These are phyloP conservation scores for Cyclina sinensis DNA, from an alignment of 1,140 invertebrate species.

Conservation along the genomic window DNA sequence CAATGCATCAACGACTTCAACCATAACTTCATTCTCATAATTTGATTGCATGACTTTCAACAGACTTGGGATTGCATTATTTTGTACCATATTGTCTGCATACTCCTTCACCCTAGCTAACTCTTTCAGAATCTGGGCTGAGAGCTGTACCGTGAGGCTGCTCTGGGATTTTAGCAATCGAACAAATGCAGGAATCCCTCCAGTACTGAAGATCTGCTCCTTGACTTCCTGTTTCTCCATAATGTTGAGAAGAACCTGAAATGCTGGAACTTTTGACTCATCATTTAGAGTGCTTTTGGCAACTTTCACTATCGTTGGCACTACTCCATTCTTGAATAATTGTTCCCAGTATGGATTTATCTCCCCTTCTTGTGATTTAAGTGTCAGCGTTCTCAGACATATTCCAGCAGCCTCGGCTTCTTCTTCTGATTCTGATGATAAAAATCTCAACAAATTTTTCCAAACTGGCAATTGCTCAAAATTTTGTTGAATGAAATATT, in stretches of 20 bases:
- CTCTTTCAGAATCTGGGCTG: conserved; percentile 78
- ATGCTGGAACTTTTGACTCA: conserved; percentile 79
- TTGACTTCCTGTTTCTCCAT: conserved; percentile 80
- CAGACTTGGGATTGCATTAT: conserved; percentile 80
- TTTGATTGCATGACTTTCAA: conserved; percentile 80
- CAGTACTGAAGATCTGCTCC: conserved; percentile 79
- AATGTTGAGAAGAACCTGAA: conserved; percentile 82
- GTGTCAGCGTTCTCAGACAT: conserved; percentile 82
- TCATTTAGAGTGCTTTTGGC: conserved; percentile 77
- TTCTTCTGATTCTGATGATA: conserved; percentile 83
- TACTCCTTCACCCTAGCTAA: conserved; percentile 76
- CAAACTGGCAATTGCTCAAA: conserved; percentile 83
- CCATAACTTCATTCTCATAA: conserved; percentile 80
- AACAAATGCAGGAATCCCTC: conserved; percentile 80
- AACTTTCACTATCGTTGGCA: conserved; percentile 82
- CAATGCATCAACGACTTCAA: conserved; percentile 78
- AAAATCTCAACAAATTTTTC: conserved; percentile 83
- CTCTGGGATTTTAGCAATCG: conserved; percentile 79
- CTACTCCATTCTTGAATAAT: conserved; percentile 77
- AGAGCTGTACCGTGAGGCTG: conserved; percentile 74
- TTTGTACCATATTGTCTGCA: conserved; percentile 76
- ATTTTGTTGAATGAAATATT: conserved; percentile 81
- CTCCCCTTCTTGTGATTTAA: conserved; percentile 71
- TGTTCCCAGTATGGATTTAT: conserved; percentile 79
- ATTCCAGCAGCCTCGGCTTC: conserved; percentile 83